Evolutionary conservation across 1,140 invertebrate genomes (phyloP).

Genomic region (Cherax destructor): DNA sequence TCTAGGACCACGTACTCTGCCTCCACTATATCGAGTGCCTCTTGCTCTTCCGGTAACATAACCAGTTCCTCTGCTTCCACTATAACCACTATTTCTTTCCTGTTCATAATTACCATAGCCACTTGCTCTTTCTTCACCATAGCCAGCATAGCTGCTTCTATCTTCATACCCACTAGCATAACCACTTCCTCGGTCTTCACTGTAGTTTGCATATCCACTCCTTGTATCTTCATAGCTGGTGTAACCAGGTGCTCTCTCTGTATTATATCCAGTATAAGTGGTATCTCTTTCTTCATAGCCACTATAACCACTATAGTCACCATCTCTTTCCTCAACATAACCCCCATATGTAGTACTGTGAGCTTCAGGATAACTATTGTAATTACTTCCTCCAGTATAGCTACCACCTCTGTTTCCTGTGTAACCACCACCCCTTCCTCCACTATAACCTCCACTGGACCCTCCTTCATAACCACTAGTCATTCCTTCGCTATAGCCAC

Average conservation of each 20-base stretch:
- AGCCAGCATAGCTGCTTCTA: background rate
- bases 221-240: background rate
- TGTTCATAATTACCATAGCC: background rate
- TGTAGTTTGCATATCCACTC: background rate
- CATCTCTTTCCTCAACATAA: background rate
- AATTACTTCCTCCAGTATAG: background rate
- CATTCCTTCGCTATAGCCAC: background rate
- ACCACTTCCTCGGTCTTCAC: background rate
- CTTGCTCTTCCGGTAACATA: background rate
- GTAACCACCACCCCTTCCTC: background rate
- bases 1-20: background rate
- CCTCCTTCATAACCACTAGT: constrained; percentile 10
- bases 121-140: background rate
- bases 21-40: background rate
- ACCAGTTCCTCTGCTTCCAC: background rate
- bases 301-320: background rate
- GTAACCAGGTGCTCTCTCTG: background rate
- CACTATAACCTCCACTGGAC: background rate
- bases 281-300: background rate
- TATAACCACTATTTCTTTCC: background rate
- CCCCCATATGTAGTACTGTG: background rate
- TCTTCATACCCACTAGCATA: background rate
- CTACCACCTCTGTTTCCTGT: background rate
- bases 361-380: background rate
- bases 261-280: background rate